phyloP scores from a whole-genome alignment of 2,797 vertebrate species.

The Lepus townsendii region DNA sequence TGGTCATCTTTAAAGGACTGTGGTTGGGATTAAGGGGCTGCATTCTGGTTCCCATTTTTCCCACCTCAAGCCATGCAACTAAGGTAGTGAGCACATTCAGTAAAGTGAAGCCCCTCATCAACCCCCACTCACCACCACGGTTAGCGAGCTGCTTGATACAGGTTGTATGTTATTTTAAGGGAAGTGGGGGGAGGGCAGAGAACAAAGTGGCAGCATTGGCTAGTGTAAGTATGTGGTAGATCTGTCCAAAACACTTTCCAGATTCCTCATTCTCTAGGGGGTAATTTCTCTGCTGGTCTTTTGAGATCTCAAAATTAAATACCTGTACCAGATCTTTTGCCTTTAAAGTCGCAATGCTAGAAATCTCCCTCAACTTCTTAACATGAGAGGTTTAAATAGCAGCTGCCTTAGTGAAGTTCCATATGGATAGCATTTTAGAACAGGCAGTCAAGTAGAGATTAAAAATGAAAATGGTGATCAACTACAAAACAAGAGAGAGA shows the following conservation, averaged over 20 bases:
- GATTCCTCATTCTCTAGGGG: conserved; percentile 66
- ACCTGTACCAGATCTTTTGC: conserved; percentile 46
- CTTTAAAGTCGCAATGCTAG: conserved; percentile 73
- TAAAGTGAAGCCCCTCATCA: conserved; percentile 7
- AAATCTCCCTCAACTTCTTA: conserved; percentile 70
- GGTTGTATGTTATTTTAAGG: conserved; percentile 39
- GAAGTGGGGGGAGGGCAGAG: neutral
- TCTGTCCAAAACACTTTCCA: conserved; percentile 80
- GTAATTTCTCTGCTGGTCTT: conserved; percentile 69
- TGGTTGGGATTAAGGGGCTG: neutral
- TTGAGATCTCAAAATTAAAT: conserved; percentile 76
- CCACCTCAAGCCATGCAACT: conserved; percentile 44
- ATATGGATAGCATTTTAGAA: conserved; percentile 57
- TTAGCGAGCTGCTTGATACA: conserved; percentile 67
- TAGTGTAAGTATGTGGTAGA: conserved; percentile 60
- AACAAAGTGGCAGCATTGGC: conserved; percentile 56
- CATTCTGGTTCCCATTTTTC: conserved; percentile 69
- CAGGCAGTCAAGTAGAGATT: conserved; percentile 23
- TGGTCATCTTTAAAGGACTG: neutral
- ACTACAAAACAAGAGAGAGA: conserved; percentile 51
- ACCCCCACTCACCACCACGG: conserved; percentile 55
- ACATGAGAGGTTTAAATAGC: conserved; percentile 75
- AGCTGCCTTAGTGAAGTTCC: conserved; percentile 66
- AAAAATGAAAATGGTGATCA: conserved; percentile 32
- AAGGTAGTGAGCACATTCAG: neutral